phyloP scores from a whole-genome alignment of 2,113 vertebrate species.

The Phycodurus eques region DNA sequence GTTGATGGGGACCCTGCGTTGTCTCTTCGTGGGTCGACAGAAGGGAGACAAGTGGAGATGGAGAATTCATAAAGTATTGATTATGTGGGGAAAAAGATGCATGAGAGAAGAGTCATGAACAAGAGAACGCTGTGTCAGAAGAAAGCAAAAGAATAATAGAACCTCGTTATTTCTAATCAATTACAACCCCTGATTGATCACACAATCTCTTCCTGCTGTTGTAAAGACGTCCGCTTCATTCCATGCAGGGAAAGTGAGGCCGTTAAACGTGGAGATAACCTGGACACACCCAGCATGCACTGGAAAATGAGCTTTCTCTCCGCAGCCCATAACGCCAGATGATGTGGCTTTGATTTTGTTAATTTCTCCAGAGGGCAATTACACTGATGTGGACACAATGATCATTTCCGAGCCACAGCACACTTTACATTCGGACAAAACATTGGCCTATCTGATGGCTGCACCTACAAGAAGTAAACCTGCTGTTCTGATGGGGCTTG shows the following conservation, averaged over 20 bases:
- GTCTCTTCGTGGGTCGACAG: conserved; percentile 55
- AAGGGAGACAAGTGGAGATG: background rate
- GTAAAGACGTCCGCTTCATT: conserved; percentile 46
- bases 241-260: conserved; percentile 45
- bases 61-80: background rate
- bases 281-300: conserved; percentile 37
- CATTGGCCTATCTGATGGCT: background rate
- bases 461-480: background rate
- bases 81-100: background rate
- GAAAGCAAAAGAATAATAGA: conserved; percentile 11
- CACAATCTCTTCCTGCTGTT: conserved; percentile 29
- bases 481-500: too few species aligned
- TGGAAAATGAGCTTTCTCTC: conserved; percentile 17
- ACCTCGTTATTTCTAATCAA: conserved; percentile 51
- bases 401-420: background rate
- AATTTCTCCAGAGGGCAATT: background rate
- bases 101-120: background rate
- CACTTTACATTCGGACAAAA: background rate
- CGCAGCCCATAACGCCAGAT: background rate
- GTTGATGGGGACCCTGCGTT: conserved; percentile 76
- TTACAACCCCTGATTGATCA: conserved; percentile 53
- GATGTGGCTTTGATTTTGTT: background rate
- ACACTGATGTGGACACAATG: background rate
- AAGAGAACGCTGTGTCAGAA: conserved; percentile 20
- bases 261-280: conserved; percentile 57